phyloP scores from a whole-genome alignment of 1,140 invertebrate species.

The Bombus breviceps region DNA sequence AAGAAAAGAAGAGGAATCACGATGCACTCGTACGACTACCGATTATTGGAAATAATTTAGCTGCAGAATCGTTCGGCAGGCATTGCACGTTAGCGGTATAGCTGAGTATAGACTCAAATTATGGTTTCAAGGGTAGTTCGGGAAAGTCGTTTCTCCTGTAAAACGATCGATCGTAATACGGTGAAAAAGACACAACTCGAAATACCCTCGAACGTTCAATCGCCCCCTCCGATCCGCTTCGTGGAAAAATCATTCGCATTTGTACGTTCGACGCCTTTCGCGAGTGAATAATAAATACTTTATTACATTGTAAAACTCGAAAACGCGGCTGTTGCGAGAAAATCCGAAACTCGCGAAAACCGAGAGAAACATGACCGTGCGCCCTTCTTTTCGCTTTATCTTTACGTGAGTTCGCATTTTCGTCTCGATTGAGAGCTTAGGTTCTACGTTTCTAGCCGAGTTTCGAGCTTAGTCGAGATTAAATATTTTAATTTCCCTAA shows the following conservation, averaged over 20 bases:
- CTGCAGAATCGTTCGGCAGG: neutral
- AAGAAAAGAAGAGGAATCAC: neutral
- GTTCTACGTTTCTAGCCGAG: constrained; percentile 46
- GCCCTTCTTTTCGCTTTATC: no score
- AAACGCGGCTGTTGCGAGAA: constrained; percentile 55
- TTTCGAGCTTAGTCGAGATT: constrained; percentile 80
- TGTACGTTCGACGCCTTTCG: constrained; percentile 74
- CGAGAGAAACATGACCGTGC: neutral
- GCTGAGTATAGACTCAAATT: neutral
- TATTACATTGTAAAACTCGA: constrained; percentile 80
- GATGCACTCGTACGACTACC: neutral
- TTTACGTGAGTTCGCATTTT: constrained; percentile 5
- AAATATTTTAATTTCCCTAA: constrained; percentile 70
- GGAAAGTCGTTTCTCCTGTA: neutral
- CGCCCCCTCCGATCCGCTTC: neutral
- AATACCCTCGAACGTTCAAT: neutral
- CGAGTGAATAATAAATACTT: constrained; percentile 79
- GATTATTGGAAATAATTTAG: neutral
- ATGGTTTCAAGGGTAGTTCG: neutral
- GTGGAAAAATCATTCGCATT: constrained; percentile 45
- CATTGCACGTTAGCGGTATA: neutral
- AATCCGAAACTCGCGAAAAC: neutral
- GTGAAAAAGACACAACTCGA: neutral
- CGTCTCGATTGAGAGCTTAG: neutral
- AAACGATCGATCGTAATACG: constrained; percentile 5